Conservation (phyloP, 2,797 vertebrate species). For the Erpetoichthys calabaricus region DNA sequence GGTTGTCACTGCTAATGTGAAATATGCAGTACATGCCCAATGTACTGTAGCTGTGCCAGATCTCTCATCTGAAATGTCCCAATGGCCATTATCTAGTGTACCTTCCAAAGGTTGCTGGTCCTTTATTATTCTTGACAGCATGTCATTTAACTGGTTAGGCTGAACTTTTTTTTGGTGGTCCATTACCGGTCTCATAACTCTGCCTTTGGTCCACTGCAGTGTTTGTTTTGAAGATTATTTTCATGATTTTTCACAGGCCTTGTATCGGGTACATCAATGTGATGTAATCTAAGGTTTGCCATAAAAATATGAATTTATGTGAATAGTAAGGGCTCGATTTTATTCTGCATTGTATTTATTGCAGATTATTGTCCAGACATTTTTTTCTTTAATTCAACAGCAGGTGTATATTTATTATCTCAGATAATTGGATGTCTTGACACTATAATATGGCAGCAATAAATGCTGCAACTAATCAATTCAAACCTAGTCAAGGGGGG, state of each 20-base stretch:
- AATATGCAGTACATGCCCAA: constrained; percentile 5
- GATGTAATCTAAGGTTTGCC: constrained; percentile 4
- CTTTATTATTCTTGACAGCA: constrained; percentile 10
- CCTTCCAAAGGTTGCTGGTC: constrained; percentile 9
- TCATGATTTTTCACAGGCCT: constrained; percentile 12
- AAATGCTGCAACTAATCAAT: no score
- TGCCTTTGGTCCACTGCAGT: constrained; percentile 10
- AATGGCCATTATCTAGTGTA: constrained; percentile 8
- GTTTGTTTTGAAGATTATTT: constrained; percentile 12
- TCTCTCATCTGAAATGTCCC: constrained; percentile 11
- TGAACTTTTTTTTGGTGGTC: constrained; percentile 12
- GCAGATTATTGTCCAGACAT: constrained; percentile 3
- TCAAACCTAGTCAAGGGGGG: no score
- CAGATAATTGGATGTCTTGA: constrained; percentile 9
- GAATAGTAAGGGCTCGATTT: constrained; percentile 9
- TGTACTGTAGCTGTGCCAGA: constrained; percentile 10
- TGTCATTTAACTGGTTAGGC: constrained; percentile 8
- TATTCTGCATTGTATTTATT: constrained; percentile 16
- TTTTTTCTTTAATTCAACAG: constrained; percentile 10
- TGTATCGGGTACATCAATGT: constrained; percentile 4
- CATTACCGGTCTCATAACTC: constrained; percentile 7
- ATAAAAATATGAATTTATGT: constrained; percentile 7
- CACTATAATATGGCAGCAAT: background rate
- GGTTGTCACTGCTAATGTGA: constrained; percentile 4
- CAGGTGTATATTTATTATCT: constrained; percentile 11